phyloP scores from a whole-genome alignment of 2,888 invertebrate genomes.

The Drosophila cognata region DNA sequence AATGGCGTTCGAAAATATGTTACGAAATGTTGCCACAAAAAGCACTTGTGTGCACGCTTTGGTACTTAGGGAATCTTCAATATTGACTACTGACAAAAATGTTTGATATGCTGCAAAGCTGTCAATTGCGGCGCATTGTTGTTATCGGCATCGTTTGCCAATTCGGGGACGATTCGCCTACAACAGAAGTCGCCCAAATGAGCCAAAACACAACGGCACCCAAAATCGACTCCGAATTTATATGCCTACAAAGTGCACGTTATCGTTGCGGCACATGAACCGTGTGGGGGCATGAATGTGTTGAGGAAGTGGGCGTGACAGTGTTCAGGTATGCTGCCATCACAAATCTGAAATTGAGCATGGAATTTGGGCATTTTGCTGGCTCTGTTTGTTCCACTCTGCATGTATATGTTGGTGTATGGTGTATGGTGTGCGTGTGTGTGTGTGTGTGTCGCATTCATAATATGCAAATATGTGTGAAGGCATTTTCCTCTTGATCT shows the following conservation, averaged over 20 bases:
- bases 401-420: conserved; percentile 13
- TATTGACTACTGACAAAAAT: conserved; percentile 47
- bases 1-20: conserved; percentile 50
- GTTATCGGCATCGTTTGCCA: conserved; percentile 62
- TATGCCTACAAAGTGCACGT: conserved; percentile 60
- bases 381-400: conserved; percentile 31
- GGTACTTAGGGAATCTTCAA: conserved; percentile 37
- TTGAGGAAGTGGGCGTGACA: conserved; percentile 58
- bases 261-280: conserved; percentile 71
- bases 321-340: conserved; percentile 71
- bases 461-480: conserved; percentile 54
- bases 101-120: conserved; percentile 50
- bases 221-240: conserved; percentile 38
- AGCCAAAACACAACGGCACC: conserved; percentile 1
- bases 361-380: conserved; percentile 76
- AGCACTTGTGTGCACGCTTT: conserved; percentile 25
- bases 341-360: conserved; percentile 80
- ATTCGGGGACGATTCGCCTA: background rate
- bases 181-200: conserved; percentile 17
- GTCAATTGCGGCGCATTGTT: conserved; percentile 58
- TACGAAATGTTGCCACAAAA: conserved; percentile 43
- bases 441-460: conserved; percentile 33
- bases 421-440: background rate
- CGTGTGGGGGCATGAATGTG: conserved; percentile 31
- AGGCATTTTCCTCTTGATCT: conserved; percentile 45